phyloP scores from a whole-genome alignment of 2,888 invertebrate genomes.

The Eristalinus aeneus region DNA sequence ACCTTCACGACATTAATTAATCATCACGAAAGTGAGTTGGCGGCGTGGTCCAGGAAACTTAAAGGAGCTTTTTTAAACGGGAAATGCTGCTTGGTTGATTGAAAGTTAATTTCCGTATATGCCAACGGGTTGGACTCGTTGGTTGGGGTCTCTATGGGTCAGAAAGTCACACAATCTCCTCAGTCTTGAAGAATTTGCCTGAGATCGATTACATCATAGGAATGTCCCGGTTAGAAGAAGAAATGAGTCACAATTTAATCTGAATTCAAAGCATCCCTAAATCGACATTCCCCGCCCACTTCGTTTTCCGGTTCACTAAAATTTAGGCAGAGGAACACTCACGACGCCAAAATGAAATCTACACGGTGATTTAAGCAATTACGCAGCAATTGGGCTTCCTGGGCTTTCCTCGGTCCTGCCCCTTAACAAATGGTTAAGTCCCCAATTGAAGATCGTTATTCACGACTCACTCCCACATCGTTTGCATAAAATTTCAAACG shows the following conservation, averaged over 20 bases:
- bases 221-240: too few relatives aligned
- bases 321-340: background rate
- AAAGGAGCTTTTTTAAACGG: background rate
- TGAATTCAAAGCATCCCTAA: too few relatives aligned
- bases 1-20: background rate
- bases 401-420: background rate
- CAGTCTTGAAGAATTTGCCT: too few relatives aligned
- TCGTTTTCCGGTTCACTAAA: background rate
- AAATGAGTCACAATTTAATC: too few relatives aligned
- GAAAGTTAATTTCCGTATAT: background rate
- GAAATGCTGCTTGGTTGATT: background rate
- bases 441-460: slow-evolving; percentile 5
- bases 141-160: too few relatives aligned
- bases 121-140: background rate
- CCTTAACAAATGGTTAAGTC: background rate
- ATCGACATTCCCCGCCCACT: background rate
- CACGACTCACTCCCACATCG: background rate
- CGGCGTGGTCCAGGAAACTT: too few relatives aligned
- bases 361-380: slow-evolving; percentile 22
- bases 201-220: too few relatives aligned
- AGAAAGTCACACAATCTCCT: too few relatives aligned
- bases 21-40: background rate
- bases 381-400: background rate
- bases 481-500: slow-evolving; percentile 47
- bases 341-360: background rate